Percentiles rank a stretch among this genome's conserved stretches.
Evolutionary conservation across 2,888 invertebrate species (phyloP).

Genomic region (Magallana nippona): DNA sequence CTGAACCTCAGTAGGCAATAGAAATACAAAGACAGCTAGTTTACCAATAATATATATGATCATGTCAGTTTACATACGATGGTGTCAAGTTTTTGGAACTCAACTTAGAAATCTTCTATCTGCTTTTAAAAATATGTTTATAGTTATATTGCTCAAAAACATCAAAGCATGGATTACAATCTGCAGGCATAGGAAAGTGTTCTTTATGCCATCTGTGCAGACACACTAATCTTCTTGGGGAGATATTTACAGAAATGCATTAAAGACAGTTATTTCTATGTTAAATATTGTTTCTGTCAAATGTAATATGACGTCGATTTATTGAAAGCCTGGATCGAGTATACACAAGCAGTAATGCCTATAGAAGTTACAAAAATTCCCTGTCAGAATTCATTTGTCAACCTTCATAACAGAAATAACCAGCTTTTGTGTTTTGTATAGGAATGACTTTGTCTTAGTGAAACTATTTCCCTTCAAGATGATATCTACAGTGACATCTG

Average conservation of each 20-base stretch:
- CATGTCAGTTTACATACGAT: no score
- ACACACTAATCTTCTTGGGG: background rate
- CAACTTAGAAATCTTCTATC: no score
- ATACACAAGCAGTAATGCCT: background rate
- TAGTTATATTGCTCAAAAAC: no score
- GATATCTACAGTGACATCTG: background rate
- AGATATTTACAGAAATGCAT: slow-evolving; percentile 29
- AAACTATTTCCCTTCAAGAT: background rate
- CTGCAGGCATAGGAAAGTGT: background rate
- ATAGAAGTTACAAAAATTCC: slow-evolving; percentile 10
- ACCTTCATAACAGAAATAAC: slow-evolving; percentile 2
- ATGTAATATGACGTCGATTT: background rate
- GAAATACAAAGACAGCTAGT: no score
- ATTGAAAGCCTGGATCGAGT: background rate
- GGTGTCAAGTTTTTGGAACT: no score
- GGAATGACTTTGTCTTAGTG: background rate
- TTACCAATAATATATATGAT: no score
- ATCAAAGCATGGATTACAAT: background rate
- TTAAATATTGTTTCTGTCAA: slow-evolving; percentile 33
- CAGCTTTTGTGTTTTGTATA: background rate
- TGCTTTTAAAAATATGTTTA: no score
- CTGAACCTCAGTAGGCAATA: background rate
- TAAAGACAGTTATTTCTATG: slow-evolving; percentile 27
- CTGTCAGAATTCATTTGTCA: slow-evolving; percentile 28
- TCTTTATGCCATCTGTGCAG: background rate